Evolutionary conservation across 2,113 vertebrate species (phyloP).

Genomic region (Oncorhynchus nerka): DNA sequence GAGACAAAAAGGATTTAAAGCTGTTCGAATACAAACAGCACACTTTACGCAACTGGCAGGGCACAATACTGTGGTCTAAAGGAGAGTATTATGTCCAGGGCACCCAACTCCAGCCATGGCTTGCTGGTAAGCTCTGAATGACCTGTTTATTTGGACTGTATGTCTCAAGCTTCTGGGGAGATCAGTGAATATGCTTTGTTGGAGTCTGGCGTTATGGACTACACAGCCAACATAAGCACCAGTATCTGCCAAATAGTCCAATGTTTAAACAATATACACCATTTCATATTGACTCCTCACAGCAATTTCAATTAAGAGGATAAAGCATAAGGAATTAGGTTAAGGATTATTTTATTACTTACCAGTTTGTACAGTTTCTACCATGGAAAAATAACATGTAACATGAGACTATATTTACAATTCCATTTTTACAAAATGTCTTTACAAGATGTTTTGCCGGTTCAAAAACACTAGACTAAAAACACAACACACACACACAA

Average conservation of each 20-base stretch:
- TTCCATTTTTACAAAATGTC: constrained; percentile 86
- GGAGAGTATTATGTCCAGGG: constrained; percentile 26
- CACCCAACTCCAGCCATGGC: constrained; percentile 23
- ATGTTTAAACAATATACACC: constrained; percentile 31
- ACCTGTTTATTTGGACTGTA: constrained; percentile 69
- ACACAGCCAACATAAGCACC: constrained; percentile 67
- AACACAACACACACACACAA: constrained; percentile 84
- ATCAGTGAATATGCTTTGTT: constrained; percentile 55
- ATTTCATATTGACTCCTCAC: constrained; percentile 46
- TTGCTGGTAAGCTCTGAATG: constrained; percentile 44
- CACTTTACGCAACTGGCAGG: constrained; percentile 22
- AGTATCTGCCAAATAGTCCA: constrained; percentile 47
- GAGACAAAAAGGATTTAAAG: not conserved
- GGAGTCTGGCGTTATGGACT: constrained; percentile 38
- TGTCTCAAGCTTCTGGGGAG: constrained; percentile 45
- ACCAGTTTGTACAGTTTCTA: constrained; percentile 90
- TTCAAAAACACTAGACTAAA: constrained; percentile 70
- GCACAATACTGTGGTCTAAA: constrained; percentile 40
- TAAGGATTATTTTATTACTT: constrained; percentile 87
- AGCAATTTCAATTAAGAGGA: constrained; percentile 45
- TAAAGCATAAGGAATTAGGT: constrained; percentile 53
- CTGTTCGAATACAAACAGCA: not conserved
- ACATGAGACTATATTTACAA: constrained; percentile 90
- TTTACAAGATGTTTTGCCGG: constrained; percentile 81
- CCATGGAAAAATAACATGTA: constrained; percentile 82